A percentile compares a stretch with the other conserved stretches of the same genome.
These are phyloP conservation scores for Poecilia gillii DNA, from an alignment of 2,797 vertebrate genomes.

Conservation along the genomic window DNA sequence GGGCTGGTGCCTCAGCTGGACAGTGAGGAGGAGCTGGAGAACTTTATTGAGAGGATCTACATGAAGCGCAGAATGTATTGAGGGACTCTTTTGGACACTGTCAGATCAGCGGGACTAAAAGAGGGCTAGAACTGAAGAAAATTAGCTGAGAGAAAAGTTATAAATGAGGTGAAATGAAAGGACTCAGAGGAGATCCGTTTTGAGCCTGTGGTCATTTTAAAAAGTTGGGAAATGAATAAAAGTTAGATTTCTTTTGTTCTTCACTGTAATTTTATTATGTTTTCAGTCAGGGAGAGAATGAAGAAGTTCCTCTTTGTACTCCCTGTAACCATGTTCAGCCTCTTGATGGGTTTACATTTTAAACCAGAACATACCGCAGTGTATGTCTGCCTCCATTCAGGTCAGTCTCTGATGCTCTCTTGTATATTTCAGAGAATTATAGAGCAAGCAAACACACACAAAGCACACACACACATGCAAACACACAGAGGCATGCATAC, in stretches of 20 bases:
- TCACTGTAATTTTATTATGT: constrained; percentile 78
- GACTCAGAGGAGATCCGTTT: constrained; percentile 59
- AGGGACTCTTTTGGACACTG: constrained; percentile 65
- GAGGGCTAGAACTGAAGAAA: constrained; percentile 51
- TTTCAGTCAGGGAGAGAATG: constrained; percentile 71
- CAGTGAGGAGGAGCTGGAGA: constrained; percentile 91
- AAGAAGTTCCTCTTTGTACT: constrained; percentile 64
- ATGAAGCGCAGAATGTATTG: constrained; percentile 87
- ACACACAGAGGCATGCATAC: constrained; percentile 17
- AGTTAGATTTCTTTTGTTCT: constrained; percentile 77
- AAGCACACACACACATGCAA: constrained; percentile 14
- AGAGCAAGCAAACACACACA: constrained; percentile 37
- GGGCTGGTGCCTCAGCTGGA: constrained; percentile 85
- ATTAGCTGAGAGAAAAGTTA: constrained; percentile 43
- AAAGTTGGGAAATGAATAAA: constrained; percentile 63
- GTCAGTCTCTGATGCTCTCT: constrained; percentile 78
- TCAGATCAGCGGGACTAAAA: constrained; percentile 52
- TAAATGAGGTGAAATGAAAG: constrained; percentile 42
- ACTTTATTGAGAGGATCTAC: constrained; percentile 94
- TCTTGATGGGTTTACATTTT: constrained; percentile 85
- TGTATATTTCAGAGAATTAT: constrained; percentile 75
- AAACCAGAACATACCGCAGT: constrained; percentile 79
- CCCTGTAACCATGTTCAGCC: constrained; percentile 79
- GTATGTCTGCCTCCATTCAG: constrained; percentile 85
- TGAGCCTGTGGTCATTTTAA: constrained; percentile 67